phyloP scores from a whole-genome alignment of 2,797 vertebrate species.

The Ctenosaura bakeri region DNA sequence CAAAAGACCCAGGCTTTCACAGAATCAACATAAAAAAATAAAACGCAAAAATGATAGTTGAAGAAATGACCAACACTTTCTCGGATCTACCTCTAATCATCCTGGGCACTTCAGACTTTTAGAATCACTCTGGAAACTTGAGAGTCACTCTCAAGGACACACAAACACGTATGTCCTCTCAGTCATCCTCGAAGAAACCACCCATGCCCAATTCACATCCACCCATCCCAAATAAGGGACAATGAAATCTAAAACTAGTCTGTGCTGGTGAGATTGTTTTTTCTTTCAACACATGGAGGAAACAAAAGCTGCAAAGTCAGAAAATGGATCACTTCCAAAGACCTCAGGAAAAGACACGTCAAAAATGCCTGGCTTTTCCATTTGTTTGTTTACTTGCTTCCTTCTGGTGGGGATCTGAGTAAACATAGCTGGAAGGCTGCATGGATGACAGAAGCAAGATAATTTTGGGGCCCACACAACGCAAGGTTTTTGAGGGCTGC shows the following conservation, averaged over 20 bases:
- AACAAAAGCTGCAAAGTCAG: slow-evolving; percentile 36
- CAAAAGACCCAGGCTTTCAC: neutral
- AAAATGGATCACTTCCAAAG: slow-evolving; percentile 33
- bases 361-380: slow-evolving; percentile 65
- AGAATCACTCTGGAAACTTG: neutral
- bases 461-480: slow-evolving; percentile 66
- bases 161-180: slow-evolving; percentile 18
- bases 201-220: slow-evolving; percentile 18
- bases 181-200: slow-evolving; percentile 40
- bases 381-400: slow-evolving; percentile 47
- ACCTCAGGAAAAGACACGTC: slow-evolving; percentile 58
- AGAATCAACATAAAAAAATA: neutral
- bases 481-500: slow-evolving; percentile 75
- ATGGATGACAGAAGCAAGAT: slow-evolving; percentile 67
- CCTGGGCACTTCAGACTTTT: neutral
- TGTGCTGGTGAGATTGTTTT: slow-evolving; percentile 23
- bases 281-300: slow-evolving; percentile 35
- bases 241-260: slow-evolving; percentile 13
- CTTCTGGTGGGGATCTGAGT: slow-evolving; percentile 76
- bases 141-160: slow-evolving; percentile 12
- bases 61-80: neutral
- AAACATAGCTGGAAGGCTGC: slow-evolving; percentile 73
- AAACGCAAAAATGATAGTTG: neutral
- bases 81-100: neutral
- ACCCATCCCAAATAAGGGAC: slow-evolving; percentile 60